These are phyloP conservation scores for Argyrosomus japonicus DNA, from an alignment of 2,113 vertebrate genomes.

Conservation along the genomic window DNA sequence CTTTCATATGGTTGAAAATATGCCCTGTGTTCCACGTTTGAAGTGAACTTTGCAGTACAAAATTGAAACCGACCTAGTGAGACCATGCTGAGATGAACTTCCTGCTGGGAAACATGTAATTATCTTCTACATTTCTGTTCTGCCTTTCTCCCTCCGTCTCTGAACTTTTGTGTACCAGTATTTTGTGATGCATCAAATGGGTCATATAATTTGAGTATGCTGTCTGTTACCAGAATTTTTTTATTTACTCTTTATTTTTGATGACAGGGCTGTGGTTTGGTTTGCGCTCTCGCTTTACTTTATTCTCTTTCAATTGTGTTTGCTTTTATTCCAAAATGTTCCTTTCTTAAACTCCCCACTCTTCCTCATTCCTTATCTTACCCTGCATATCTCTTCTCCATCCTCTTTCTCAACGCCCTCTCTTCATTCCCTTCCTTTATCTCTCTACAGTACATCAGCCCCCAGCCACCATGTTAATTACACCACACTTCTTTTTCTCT, in stretches of 20 bases:
- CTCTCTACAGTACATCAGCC: slow-evolving; percentile 58
- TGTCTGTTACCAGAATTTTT: slow-evolving; percentile 12
- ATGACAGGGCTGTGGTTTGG: not conserved
- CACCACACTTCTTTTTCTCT: slow-evolving; percentile 71
- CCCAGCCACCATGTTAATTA: slow-evolving; percentile 76
- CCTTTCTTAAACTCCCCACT: not conserved
- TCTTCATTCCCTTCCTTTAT: slow-evolving; percentile 46
- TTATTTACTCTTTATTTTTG: slow-evolving; percentile 12
- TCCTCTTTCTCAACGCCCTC: slow-evolving; percentile 38
- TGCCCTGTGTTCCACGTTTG: not conserved
- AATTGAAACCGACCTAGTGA: slow-evolving; percentile 6
- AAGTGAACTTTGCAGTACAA: slow-evolving; percentile 1
- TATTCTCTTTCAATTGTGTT: not conserved
- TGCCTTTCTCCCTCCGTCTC: not conserved
- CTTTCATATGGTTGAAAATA: slow-evolving; percentile 6
- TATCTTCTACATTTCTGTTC: slow-evolving; percentile 15
- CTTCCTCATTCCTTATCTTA: slow-evolving; percentile 29
- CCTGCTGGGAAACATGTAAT: slow-evolving; percentile 42
- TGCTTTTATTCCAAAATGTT: slow-evolving; percentile 1
- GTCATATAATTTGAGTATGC: slow-evolving; percentile 11
- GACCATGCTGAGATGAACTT: slow-evolving; percentile 28
- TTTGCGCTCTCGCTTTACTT: slow-evolving; percentile 5
- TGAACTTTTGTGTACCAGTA: not conserved
- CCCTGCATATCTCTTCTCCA: slow-evolving; percentile 29
- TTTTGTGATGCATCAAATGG: slow-evolving; percentile 13